A percentile compares a stretch with the other conserved stretches of the same genome.
Conservation (phyloP, 2,113 vertebrate species). For the Oncorhynchus masou region DNA sequence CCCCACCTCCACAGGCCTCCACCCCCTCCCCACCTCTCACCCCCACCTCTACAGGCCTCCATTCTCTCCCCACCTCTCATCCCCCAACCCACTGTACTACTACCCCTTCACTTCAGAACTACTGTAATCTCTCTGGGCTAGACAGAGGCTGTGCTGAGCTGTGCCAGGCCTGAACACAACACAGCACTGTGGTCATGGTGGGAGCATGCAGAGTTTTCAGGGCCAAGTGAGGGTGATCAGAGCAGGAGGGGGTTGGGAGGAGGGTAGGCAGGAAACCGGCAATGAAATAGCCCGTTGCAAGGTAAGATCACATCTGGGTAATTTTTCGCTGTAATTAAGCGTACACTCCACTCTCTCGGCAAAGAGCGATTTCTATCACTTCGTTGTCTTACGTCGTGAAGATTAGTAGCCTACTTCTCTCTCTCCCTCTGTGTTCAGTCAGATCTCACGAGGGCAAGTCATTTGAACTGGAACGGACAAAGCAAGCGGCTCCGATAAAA, state of each 20-base stretch:
- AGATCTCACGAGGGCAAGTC: slow-evolving; percentile 57
- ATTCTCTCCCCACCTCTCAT: not conserved
- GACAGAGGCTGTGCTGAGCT: not conserved
- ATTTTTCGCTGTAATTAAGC: slow-evolving; percentile 72
- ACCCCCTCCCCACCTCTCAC: not conserved
- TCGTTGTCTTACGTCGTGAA: slow-evolving; percentile 40
- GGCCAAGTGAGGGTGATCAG: slow-evolving; percentile 1
- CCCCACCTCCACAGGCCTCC: not conserved
- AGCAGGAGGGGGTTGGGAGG: not conserved
- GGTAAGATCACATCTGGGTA: slow-evolving; percentile 70
- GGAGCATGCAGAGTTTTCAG: slow-evolving; percentile 35
- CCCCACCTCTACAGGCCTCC: not conserved
- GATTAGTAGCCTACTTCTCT: slow-evolving; percentile 15
- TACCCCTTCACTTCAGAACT: not conserved
- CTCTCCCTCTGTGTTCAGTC: slow-evolving; percentile 50
- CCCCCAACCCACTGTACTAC: no score
- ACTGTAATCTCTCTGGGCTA: not conserved
- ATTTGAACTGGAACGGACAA: slow-evolving; percentile 69
- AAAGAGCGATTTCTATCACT: slow-evolving; percentile 68
- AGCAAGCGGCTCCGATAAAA: slow-evolving; percentile 65
- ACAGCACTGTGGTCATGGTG: not conserved
- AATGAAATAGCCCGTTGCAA: slow-evolving; percentile 69
- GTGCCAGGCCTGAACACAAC: slow-evolving; percentile 10
- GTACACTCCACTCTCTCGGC: slow-evolving; percentile 46
- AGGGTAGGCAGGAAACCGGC: slow-evolving; percentile 49